phyloP scores from a whole-genome alignment of 2,888 invertebrate genomes.

The Nasonia oneida region DNA sequence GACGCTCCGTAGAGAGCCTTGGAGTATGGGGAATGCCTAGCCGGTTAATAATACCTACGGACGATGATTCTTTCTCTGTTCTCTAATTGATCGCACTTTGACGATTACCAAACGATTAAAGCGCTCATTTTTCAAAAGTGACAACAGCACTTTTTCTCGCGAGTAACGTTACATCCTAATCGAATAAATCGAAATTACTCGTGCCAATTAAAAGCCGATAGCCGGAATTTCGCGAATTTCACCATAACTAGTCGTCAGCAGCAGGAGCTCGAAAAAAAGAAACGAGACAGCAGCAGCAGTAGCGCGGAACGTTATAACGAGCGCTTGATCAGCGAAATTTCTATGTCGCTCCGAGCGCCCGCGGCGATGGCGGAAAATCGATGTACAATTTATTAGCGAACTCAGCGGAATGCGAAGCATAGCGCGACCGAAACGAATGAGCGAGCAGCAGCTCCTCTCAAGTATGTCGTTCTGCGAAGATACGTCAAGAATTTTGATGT shows the following conservation, averaged over 20 bases:
- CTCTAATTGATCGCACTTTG: not conserved
- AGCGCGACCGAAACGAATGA: constrained; percentile 56
- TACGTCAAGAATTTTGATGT: constrained; percentile 47
- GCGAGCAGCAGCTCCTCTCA: not conserved
- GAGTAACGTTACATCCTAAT: too few species aligned
- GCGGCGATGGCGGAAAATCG: constrained; percentile 41
- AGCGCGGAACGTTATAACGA: constrained; percentile 2
- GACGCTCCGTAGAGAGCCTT: not conserved
- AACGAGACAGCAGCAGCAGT: not conserved
- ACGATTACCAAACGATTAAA: not conserved
- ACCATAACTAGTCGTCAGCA: constrained; percentile 3
- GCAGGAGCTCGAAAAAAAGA: not conserved
- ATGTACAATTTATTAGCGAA: constrained; percentile 65
- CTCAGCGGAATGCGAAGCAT: constrained; percentile 64
- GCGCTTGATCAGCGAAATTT: constrained; percentile 49
- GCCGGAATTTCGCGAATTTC: constrained; percentile 3
- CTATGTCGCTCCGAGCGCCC: not conserved
- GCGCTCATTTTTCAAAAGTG: too few species aligned
- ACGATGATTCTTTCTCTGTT: not conserved
- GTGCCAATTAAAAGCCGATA: constrained; percentile 1
- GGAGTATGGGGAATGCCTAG: not conserved
- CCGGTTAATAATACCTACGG: not conserved
- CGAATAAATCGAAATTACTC: not conserved
- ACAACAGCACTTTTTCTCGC: too few species aligned
- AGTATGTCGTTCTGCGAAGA: constrained; percentile 25